Conservation (phyloP, 1,140 invertebrate species). For the Mamestra configurata region DNA sequence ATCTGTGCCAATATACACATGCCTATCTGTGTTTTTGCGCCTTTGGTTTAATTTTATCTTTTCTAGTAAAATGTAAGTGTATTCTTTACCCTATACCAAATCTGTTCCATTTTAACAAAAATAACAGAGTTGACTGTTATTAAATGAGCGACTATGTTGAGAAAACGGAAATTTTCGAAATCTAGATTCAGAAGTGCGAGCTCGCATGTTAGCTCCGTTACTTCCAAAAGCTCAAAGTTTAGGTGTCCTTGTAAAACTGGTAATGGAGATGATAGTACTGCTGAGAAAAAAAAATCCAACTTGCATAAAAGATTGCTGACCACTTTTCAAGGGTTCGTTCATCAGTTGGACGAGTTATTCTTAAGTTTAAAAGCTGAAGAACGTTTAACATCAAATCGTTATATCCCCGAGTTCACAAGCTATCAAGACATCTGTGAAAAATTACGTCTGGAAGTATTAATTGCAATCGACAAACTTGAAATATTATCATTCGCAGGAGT, state of each 20-base stretch:
- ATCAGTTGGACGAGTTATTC: constrained; percentile 6
- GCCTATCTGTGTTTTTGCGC: too few relatives aligned
- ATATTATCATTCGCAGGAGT: not conserved
- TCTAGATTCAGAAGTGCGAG: not conserved
- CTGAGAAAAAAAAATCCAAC: too few relatives aligned
- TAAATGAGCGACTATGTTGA: too few relatives aligned
- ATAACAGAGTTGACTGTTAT: too few relatives aligned
- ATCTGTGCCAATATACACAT: too few relatives aligned
- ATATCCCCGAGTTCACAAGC: constrained; percentile 22
- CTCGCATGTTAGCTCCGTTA: not conserved
- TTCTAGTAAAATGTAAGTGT: too few relatives aligned
- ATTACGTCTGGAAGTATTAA: constrained; percentile 10
- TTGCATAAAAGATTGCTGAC: not conserved
- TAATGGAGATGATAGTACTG: not conserved
- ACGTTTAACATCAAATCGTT: not conserved
- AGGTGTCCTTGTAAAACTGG: not conserved
- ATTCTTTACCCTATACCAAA: too few relatives aligned
- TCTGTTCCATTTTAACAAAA: too few relatives aligned
- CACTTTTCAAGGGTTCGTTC: constrained; percentile 1
- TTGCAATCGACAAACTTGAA: constrained; percentile 23
- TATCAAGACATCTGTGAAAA: constrained; percentile 36
- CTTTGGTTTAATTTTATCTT: too few relatives aligned
- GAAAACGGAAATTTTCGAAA: too few relatives aligned
- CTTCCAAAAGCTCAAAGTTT: not conserved
- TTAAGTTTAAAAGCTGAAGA: constrained; percentile 16